Evolutionary conservation across 2,888 invertebrate species (phyloP).

Genomic region (Pinctada fucata): DNA sequence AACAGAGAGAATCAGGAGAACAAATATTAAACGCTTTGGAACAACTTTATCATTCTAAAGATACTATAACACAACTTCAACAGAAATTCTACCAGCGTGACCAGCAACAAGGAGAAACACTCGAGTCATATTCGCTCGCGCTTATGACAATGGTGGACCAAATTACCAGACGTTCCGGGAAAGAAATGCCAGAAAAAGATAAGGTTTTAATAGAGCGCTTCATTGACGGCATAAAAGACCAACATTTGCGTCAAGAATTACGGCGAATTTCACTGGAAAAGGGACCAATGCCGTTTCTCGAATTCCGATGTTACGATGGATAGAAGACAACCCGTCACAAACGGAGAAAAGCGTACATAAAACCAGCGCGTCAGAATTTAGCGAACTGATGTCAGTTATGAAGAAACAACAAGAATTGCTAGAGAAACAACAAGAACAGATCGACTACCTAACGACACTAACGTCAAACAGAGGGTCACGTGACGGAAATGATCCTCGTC

Average conservation of each 20-base stretch:
- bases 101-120: too few relatives aligned
- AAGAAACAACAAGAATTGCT: background rate
- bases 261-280: background rate
- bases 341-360: background rate
- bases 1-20: too few relatives aligned
- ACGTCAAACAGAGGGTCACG: background rate
- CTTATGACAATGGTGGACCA: too few relatives aligned
- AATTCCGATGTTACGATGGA: conserved; percentile 4
- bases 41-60: too few relatives aligned
- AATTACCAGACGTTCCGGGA: too few relatives aligned
- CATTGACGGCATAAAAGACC: background rate
- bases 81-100: too few relatives aligned
- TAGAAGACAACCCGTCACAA: background rate
- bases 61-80: too few relatives aligned
- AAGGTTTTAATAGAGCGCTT: background rate
- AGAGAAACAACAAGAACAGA: conserved; percentile 1
- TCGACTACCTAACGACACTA: background rate
- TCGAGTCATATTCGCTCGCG: too few relatives aligned
- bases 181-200: background rate
- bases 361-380: background rate
- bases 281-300: background rate
- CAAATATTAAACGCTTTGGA: too few relatives aligned
- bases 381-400: background rate
- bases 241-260: conserved; percentile 2
- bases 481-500: background rate